Base-by-base conservation (phyloP, 1,140 invertebrate species). In the Dryas iulia region DNA sequence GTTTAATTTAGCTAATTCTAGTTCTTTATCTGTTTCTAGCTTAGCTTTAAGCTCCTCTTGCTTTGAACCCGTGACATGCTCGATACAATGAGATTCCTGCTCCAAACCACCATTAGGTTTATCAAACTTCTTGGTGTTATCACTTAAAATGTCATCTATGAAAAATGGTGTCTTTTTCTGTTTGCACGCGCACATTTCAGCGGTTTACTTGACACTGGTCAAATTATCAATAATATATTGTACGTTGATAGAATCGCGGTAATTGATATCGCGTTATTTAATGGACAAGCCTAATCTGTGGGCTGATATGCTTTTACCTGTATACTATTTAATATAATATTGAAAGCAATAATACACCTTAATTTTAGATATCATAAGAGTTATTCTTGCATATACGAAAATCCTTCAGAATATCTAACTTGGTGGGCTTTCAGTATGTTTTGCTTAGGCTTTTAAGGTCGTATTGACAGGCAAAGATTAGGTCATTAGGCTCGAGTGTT, bases 251-350 rank as follows among this genome's bases (percentile, higher is more conserved):
- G 66, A 70, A 78, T 70, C 59, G 60, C 68, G 71, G 76, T 89
- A 91, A 89, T 89, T 89, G 89, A 89, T 91, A 89, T 83, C 84
- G 84, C 84, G 84, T 88, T 81, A 80, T 83, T 84, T 83, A 86
- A 87, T 86, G 85, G 84, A 84, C 80, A 78, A 72, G 30, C 72
- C 74, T 89, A 86, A 89, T 90, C 85, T 84, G 67, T 71, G n/a
- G n/a, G 28, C 73, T 75, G 78, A 78, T 78, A 79, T 56, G 24
- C 5, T 0, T 56, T 56, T 47, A 39, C 7, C 18, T 14, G 21
- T 47, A 47, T 10, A 6, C 39, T 47, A 7, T 47, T 18, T 47
- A 8, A 6, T 18, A 10, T 21, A 18, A 8, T n/a, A 3, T 47
- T 2, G 14, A 12, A 66, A 6, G 18, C 39, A 33, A 74, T 60